Percentiles rank a stretch among this genome's conserved stretches.
Conservation (phyloP, 2,113 vertebrate species). For the Forbesichthys agassizii region DNA sequence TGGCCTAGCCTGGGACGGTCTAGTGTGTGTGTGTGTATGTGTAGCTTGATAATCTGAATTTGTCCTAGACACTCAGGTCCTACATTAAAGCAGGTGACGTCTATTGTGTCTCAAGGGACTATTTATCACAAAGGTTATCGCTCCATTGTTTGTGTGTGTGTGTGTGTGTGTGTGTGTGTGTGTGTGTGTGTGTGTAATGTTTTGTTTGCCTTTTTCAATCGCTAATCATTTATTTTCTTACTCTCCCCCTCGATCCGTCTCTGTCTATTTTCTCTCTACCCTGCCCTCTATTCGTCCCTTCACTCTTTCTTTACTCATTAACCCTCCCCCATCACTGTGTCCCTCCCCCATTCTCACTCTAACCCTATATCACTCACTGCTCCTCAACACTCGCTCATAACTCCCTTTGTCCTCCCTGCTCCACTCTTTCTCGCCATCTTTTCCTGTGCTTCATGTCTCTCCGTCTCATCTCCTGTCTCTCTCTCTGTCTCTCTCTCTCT, state of each 20-base stretch:
- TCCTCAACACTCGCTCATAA: background rate
- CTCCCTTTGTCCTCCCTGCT: background rate
- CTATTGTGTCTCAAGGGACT: slow-evolving; percentile 32
- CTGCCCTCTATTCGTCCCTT: slow-evolving; percentile 24
- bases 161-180: slow-evolving; percentile 8
- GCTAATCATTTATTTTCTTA: slow-evolving; percentile 34
- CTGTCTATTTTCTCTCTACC: background rate
- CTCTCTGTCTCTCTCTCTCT: background rate
- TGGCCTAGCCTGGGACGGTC: slow-evolving; percentile 43
- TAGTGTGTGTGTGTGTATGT: slow-evolving; percentile 1
- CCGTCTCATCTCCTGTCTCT: background rate
- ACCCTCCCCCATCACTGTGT: background rate
- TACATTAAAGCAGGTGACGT: slow-evolving; percentile 53
- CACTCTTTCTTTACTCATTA: background rate
- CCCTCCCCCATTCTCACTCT: background rate
- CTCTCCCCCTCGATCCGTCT: slow-evolving; percentile 3
- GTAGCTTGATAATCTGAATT: slow-evolving; percentile 52
- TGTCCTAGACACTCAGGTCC: slow-evolving; percentile 63
- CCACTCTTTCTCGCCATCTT: background rate
- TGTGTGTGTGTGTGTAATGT: background rate
- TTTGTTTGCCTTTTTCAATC: slow-evolving; percentile 24
- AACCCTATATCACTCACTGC: background rate
- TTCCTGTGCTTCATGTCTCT: background rate
- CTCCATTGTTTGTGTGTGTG: slow-evolving; percentile 37
- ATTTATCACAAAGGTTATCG: slow-evolving; percentile 68